A percentile compares a stretch with the other conserved stretches of the same genome.
phyloP scores from a whole-genome alignment of 92 coral and sea anemone species.

The Plumapathes pennacea region DNA sequence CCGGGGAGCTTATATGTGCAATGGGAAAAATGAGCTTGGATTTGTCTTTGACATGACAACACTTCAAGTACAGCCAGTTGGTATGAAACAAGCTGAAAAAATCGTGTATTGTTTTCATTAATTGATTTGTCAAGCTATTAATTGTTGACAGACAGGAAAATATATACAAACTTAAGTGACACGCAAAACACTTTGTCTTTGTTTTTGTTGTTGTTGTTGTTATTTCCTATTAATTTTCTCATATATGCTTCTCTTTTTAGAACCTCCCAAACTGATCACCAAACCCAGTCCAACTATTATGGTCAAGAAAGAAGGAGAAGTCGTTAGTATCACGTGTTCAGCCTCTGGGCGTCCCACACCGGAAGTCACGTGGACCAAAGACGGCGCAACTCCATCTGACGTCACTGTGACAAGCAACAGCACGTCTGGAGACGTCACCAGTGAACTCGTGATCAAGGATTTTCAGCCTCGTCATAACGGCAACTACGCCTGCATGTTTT shows the following conservation, averaged over 20 bases:
- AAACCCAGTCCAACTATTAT: constrained; percentile 1
- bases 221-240: too few species aligned
- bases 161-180: too few species aligned
- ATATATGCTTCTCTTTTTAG: too few species aligned
- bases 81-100: not conserved
- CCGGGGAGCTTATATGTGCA: constrained; percentile 4
- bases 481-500: constrained; percentile 2
- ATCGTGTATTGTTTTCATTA: not conserved
- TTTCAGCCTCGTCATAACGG: not conserved
- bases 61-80: not conserved
- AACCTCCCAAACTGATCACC: constrained; percentile 18
- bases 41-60: not conserved
- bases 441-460: not conserved
- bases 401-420: not conserved
- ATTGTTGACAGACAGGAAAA: not conserved
- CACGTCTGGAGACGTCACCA: not conserved
- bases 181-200: too few species aligned
- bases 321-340: constrained; percentile 5
- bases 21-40: not conserved
- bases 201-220: too few species aligned
- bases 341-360: constrained; percentile 10
- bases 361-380: constrained; percentile 8
- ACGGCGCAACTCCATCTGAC: too few species aligned
- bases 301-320: constrained; percentile 10
- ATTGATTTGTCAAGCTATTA: not conserved